Percentiles rank a stretch among this genome's conserved stretches.
phyloP scores from a whole-genome alignment of 2,888 invertebrate species.

The Amphipyra berbera region DNA sequence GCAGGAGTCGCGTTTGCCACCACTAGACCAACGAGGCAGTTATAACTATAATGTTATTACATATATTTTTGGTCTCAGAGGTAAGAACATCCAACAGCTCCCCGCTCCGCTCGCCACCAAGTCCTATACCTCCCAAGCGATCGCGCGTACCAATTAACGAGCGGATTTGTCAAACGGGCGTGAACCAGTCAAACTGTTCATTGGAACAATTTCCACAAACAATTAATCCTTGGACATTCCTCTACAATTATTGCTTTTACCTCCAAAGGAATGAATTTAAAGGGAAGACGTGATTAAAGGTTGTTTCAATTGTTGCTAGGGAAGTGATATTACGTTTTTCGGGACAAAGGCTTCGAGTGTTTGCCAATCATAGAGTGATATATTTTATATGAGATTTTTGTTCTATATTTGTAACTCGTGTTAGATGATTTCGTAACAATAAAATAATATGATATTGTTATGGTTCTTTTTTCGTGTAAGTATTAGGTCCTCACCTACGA shows the following conservation, averaged over 20 bases:
- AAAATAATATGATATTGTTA: too few relatives aligned
- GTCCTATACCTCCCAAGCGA: constrained; percentile 31
- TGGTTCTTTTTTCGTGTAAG: too few relatives aligned
- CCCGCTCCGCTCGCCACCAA: constrained; percentile 8
- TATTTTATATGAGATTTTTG: constrained; percentile 1
- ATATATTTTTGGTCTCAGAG: too few relatives aligned
- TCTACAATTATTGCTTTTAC: constrained; percentile 55
- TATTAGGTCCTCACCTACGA: too few relatives aligned
- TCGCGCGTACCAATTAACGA: constrained; percentile 66
- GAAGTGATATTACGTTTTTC: constrained; percentile 20
- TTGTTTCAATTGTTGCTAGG: constrained; percentile 20
- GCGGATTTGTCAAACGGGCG: constrained; percentile 73
- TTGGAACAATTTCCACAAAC: constrained; percentile 62
- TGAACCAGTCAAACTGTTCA: constrained; percentile 58
- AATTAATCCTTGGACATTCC: constrained; percentile 62
- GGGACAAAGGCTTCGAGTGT: not conserved
- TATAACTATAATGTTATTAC: too few relatives aligned
- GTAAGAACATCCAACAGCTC: too few relatives aligned
- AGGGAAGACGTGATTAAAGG: constrained; percentile 31
- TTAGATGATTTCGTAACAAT: not conserved
- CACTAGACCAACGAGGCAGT: too few relatives aligned
- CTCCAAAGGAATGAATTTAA: constrained; percentile 41
- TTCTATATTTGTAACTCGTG: constrained; percentile 3
- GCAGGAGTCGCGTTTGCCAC: too few relatives aligned
- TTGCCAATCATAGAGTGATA: constrained; percentile 4